Base-by-base conservation (phyloP, 2,888 invertebrate genomes). In the Amphipoea lucens region DNA sequence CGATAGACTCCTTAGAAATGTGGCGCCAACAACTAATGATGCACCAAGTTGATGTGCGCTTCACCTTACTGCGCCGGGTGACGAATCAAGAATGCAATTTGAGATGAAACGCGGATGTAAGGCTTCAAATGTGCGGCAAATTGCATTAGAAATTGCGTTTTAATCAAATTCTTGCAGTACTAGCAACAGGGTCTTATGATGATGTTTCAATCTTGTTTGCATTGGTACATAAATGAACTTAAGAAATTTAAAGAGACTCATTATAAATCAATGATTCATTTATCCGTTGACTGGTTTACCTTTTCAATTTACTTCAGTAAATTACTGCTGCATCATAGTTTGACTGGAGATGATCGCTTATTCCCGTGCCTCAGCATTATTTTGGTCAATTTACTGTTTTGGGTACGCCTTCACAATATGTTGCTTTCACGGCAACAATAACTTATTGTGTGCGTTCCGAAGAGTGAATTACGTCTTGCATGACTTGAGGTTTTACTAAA, bases 1-100 rank as follows among this genome's bases (percentile, higher is more conserved):
- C 87, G 89, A 91, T 90, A 92, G 81, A 82, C 85, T 90, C 88
- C 85, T 89, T 88, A 85, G 86, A 90, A 88, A 74, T 82, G 79
- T 87, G 92, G 90, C 90, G 91, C 92, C 91, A 87, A 54, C 85
- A 76, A 79, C 87, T 89, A 90, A 90, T 90, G 86, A 89, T 88
- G 81, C 75, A 82, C 82, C 82, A 80, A 79, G 84, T 86, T 84
- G 79, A 85, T 82, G 54, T 70, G 67, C 78, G 83, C 87, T 77
- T 83, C 85, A 76, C 82, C 83, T 85, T 87, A 88, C 90, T 60
- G 48, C 82, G 51, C 36, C 65, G 80, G 73, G 84, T 88, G 88
- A 90, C 90, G 85, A 90, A 89, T 89, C 88, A 82, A 78, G 89
- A 90, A 90, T 87, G 90, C 86, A 89, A 89, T 89, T 83, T 86